Evolutionary conservation across 1,140 invertebrate species (phyloP), one percentile per base, ranked within the genome.

Genomic region (Triops cancriformis): DNA sequence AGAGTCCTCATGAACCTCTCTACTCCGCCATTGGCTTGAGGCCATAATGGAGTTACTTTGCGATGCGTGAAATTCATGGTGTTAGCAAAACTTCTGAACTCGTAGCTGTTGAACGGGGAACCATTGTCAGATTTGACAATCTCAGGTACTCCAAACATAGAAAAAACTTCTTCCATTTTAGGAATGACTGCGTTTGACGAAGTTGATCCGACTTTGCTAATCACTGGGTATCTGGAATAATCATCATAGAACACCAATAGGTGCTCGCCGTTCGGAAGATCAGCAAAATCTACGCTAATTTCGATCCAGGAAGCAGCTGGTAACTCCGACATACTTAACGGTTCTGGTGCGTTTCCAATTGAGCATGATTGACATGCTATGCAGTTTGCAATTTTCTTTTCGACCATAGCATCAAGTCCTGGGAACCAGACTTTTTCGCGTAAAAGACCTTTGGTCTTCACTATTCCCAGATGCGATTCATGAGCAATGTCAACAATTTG

Each of bases 341-440:
- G 83, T 81, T 83, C 64, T 45, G 9, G 73, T 12, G 1, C 43
- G 43, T 45, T 1, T 45, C 43, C 43, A 45, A 3, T 45, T 12
- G 43, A 45, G 43, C 74, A 42, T 10, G 80, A 75, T 78, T 80
- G 80, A 79, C 82, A 83, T 14, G 80, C 79, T 11, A 83, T 77
- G 76, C 82, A 83, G 7, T 37, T 42, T 77, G 80, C 80, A n/a
- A 82, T 77, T 51, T 72, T 26, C 7, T 79, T 31, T 77, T 83
- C 82, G 10, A 83, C 82, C 23, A 79, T 12, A 74, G 77, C 76
- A 75, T 84, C 83, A 11, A 83, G 81, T 12, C 79, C 77, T 27
- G 82, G 83, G 76, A 83, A 84, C 82, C 82, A 84, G 1, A 84
- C 82, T 75, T 83, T 83, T 77, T 81, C 80, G 26, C 82, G 51